Conservation (phyloP, 2,888 invertebrate genomes). For the Thera britannica region DNA sequence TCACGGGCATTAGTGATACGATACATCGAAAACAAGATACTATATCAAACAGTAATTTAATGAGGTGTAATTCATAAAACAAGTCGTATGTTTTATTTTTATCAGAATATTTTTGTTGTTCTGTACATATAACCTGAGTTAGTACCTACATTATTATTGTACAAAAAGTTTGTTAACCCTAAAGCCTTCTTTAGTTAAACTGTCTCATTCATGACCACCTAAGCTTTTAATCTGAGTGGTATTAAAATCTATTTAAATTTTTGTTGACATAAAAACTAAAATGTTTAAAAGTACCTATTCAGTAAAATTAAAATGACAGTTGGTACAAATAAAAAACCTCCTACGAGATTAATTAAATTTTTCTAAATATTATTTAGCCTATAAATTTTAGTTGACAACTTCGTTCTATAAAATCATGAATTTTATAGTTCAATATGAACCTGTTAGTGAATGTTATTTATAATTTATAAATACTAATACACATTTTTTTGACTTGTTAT, state of each 20-base stretch:
- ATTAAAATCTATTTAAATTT: background rate
- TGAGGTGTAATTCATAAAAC: conserved; percentile 19
- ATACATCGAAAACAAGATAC: conserved; percentile 17
- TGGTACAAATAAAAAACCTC: background rate
- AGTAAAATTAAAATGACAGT: background rate
- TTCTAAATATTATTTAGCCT: background rate
- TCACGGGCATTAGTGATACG: background rate
- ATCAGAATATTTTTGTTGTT: background rate
- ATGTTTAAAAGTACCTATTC: background rate
- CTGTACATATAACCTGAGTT: background rate
- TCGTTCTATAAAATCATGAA: background rate
- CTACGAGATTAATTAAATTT: background rate
- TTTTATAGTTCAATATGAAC: background rate
- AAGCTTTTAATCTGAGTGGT: no score
- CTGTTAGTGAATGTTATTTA: background rate
- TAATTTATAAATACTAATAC: background rate
- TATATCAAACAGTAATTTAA: conserved; percentile 23
- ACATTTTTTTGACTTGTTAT: background rate
- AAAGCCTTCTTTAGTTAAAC: background rate
- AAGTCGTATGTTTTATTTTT: conserved; percentile 13
- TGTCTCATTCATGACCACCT: no score
- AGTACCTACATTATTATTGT: background rate
- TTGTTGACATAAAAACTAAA: background rate
- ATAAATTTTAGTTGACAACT: background rate
- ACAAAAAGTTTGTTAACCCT: background rate